These are phyloP conservation scores for Cassiopea andromeda DNA, from an alignment of 30 jellyfish, hydroid and myxozoan species.

Conservation along the genomic window DNA sequence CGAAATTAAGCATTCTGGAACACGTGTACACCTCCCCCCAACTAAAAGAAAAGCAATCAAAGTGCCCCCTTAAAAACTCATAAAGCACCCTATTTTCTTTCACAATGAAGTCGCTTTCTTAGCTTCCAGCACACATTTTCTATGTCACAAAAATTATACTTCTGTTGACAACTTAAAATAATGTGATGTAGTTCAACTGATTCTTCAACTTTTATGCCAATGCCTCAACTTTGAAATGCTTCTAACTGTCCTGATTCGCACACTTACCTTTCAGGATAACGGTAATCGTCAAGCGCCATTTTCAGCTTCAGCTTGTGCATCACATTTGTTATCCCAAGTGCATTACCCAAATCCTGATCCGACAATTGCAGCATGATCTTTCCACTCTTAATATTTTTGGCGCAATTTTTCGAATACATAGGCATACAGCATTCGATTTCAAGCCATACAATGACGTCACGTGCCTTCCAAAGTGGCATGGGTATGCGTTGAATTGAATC, in stretches of 20 bases:
- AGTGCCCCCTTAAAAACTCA: too few species aligned
- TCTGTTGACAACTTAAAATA: too few species aligned
- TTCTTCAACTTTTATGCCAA: too few species aligned
- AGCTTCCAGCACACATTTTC: too few species aligned
- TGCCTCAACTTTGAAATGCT: too few species aligned
- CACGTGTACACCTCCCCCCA: too few species aligned
- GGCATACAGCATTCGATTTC: constrained; percentile 87
- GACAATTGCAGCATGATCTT: constrained; percentile 66
- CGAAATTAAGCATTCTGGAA: too few species aligned
- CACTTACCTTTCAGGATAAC: constrained; percentile 73
- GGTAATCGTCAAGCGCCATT: constrained; percentile 73
- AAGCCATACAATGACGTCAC: constrained; percentile 81
- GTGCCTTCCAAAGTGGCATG: constrained; percentile 85
- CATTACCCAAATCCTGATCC: constrained; percentile 56
- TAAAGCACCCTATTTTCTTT: too few species aligned
- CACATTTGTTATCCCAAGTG: constrained; percentile 65
- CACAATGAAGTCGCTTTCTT: too few species aligned
- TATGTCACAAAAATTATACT: too few species aligned
- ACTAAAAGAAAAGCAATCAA: too few species aligned
- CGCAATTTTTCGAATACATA: constrained; percentile 66
- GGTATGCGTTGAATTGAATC: constrained; percentile 83
- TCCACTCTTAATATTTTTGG: constrained; percentile 71
- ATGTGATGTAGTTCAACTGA: too few species aligned
- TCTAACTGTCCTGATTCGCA: not conserved
- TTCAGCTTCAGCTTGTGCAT: constrained; percentile 69